Base-by-base conservation (phyloP, 2,797 vertebrate species). In the Falco rusticolus region DNA sequence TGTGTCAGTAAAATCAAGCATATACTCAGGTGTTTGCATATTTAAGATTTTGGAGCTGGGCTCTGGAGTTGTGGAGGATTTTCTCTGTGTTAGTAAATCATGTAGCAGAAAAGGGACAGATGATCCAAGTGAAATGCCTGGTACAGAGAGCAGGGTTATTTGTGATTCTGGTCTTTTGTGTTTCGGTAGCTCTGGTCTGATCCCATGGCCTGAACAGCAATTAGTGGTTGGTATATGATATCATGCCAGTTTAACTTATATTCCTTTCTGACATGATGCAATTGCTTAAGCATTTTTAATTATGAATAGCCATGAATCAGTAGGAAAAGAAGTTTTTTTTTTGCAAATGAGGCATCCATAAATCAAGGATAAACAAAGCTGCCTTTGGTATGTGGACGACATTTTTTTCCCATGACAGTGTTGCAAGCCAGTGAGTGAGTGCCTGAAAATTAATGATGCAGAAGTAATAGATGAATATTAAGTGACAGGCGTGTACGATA, bases 391-490 rank as follows among this genome's bases (percentile, higher is more conserved):
- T 37, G 22, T 51, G 56, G 51, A 76, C 53, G 45, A 3, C 47
- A 3, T 72, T 89, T 92, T 89, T 74, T 64, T 6, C 66, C 66
- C 50, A 10, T 89, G 64, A 48, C 45, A 50, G 25, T 50, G 76
- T 50, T 83, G 60, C 45, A 74, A 59, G 69, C 33, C 59, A 34
- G 31, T 16, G 84, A 83, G 51, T 22, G 74, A 64, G 34, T 63
- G 63, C 84, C 86, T 96, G 93, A 14, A 66, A 93, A 93, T 87
- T 90, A 89, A 80, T 74, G 89, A 53, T 74, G 84, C 75, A 64
- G 71, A 75, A 70, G 48, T 77, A 87, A 72, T 10, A 87, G 68
- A n/a, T 37, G 37, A 63, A 71, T 90, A 80, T 77, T 60, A 82
- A 92, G 51, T 69, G 54, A 61, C 3, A 33, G 54, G 50, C 93